Evolutionary conservation across 2,113 vertebrate genomes (phyloP).

Genomic region (Balaenoptera acutorostrata): DNA sequence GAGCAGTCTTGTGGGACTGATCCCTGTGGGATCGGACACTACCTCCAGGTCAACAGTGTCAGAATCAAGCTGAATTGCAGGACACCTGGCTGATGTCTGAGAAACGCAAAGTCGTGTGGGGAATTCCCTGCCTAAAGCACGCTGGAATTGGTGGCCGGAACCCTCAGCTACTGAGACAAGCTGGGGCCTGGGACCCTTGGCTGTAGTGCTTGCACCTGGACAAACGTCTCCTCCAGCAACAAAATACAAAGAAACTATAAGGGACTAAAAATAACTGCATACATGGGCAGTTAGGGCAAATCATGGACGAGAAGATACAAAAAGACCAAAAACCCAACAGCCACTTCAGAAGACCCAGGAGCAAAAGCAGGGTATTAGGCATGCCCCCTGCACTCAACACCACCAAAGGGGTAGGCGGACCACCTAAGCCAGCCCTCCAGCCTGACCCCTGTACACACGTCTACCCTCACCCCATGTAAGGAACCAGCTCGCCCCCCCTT

Average conservation of each 20-base stretch:
- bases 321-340: not conserved
- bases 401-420: not conserved
- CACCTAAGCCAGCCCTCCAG: not conserved
- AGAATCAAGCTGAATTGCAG: fast-evolving
- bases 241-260: not conserved
- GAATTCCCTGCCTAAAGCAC: too few species aligned
- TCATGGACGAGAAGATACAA: not conserved
- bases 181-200: not conserved
- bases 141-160: fast-evolving
- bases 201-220: not conserved
- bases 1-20: not conserved
- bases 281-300: not conserved
- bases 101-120: not conserved
- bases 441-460: not conserved
- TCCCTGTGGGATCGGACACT: fast-evolving
- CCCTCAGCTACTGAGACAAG: not conserved
- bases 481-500: not conserved
- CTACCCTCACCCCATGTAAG: not conserved
- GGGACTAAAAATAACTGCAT: not conserved
- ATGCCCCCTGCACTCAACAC: not conserved
- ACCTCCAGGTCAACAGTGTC: fast-evolving
- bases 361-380: not conserved
- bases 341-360: not conserved
- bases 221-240: not conserved
- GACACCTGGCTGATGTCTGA: not conserved